A percentile compares a stretch with the other conserved stretches of the same genome.
phyloP scores from a whole-genome alignment of 2,797 vertebrate species.

The Microctenopoma stevenorrisi region DNA sequence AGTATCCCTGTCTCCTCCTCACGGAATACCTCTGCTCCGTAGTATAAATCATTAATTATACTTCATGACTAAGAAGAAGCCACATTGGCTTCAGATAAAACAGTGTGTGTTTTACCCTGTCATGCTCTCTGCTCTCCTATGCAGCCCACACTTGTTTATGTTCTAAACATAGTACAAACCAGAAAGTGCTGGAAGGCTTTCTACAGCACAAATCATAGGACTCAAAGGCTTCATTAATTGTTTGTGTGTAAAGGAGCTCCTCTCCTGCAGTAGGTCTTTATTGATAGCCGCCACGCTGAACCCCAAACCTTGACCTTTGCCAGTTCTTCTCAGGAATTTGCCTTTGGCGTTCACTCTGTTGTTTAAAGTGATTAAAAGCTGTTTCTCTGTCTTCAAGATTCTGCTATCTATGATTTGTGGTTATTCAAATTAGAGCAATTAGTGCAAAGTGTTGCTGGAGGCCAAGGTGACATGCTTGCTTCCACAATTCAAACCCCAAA shows the following conservation, averaged over 20 bases:
- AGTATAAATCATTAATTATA: constrained; percentile 31
- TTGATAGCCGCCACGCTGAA: constrained; percentile 72
- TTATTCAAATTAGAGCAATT: neutral
- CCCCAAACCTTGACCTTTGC: constrained; percentile 78
- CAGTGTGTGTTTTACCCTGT: constrained; percentile 28
- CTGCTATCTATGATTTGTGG: neutral
- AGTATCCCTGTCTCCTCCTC: constrained; percentile 3
- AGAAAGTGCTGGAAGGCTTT: constrained; percentile 37
- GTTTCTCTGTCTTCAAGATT: neutral
- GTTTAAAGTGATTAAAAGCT: constrained; percentile 50
- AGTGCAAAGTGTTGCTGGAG: neutral
- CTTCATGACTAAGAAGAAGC: constrained; percentile 34
- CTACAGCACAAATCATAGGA: constrained; percentile 24
- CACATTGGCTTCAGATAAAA: constrained; percentile 39
- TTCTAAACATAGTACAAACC: constrained; percentile 51
- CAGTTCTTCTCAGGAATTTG: constrained; percentile 75
- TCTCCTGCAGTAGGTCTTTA: constrained; percentile 69
- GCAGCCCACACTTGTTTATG: constrained; percentile 42
- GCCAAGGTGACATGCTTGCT: neutral
- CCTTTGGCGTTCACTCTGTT: constrained; percentile 55
- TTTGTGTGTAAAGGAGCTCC: constrained; percentile 62
- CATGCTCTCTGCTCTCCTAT: constrained; percentile 13
- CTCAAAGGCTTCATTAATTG: constrained; percentile 71
- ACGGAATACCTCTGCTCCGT: constrained; percentile 36
- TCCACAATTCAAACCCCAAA: neutral